Evolutionary conservation across 2,888 invertebrate genomes (phyloP).

Genomic region (Yponomeuta plumbellus): DNA sequence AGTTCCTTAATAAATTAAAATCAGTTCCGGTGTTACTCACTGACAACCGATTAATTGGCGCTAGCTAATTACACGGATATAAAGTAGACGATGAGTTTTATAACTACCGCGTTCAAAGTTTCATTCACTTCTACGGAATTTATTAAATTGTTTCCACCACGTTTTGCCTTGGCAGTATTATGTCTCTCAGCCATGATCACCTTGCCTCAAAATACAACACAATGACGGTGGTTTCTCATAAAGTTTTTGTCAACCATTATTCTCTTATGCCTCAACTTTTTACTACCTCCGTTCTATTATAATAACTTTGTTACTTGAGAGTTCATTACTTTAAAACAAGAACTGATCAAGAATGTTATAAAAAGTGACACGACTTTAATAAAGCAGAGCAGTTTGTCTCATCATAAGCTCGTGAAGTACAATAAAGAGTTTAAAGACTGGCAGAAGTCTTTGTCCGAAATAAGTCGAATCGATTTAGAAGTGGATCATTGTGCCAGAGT

Average conservation of each 20-base stretch:
- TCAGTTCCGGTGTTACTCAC: conserved; percentile 40
- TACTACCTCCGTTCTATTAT: neutral
- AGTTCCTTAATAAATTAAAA: conserved; percentile 41
- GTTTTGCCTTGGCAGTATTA: neutral
- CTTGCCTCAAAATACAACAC: conserved; percentile 14
- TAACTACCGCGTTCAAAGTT: conserved; percentile 25
- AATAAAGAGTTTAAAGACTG: conserved; percentile 21
- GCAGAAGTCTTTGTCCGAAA: conserved; percentile 28
- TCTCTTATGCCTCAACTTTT: neutral
- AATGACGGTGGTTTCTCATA: conserved; percentile 8
- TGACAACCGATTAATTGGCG: conserved; percentile 31
- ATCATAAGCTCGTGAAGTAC: conserved; percentile 18
- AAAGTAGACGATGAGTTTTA: conserved; percentile 31
- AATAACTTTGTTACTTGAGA: neutral
- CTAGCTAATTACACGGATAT: conserved; percentile 26
- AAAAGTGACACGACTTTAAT: neutral
- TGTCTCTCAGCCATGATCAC: conserved; percentile 6
- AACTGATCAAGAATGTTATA: neutral
- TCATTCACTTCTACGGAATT: neutral
- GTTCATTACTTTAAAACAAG: neutral
- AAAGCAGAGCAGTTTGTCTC: neutral
- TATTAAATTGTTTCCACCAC: neutral
- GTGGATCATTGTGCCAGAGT: conserved; percentile 27
- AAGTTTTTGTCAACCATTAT: neutral
- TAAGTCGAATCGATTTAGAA: conserved; percentile 19